These are phyloP conservation scores for Diploscapter pachys DNA, from an alignment of 1,140 invertebrate species.

Conservation along the genomic window DNA sequence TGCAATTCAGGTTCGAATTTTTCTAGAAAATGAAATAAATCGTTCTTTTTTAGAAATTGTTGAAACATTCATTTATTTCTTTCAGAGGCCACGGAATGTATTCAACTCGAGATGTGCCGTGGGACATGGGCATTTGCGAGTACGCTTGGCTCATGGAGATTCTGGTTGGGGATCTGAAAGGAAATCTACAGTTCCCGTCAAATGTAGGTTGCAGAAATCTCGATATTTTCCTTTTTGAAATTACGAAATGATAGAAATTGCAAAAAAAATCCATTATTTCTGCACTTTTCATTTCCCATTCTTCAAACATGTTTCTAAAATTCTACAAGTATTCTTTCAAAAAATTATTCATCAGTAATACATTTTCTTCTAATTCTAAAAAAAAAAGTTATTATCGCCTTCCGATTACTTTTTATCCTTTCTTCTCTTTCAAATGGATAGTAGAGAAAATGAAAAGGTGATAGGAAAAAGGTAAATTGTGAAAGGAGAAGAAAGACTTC, in stretches of 20 bases:
- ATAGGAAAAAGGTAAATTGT: slow-evolving; percentile 61
- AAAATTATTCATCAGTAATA: too few relatives aligned
- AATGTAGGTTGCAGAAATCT: background rate
- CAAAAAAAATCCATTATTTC: too few relatives aligned
- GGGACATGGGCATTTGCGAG: slow-evolving; percentile 90
- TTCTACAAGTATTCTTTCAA: too few relatives aligned
- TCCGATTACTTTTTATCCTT: too few relatives aligned
- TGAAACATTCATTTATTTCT: background rate
- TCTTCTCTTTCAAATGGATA: background rate
- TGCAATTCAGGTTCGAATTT: slow-evolving; percentile 62
- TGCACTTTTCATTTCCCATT: too few relatives aligned
- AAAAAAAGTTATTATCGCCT: too few relatives aligned
- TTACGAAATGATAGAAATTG: too few relatives aligned
- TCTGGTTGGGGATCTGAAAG: slow-evolving; percentile 65
- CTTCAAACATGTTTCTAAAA: too few relatives aligned
- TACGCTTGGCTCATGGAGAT: slow-evolving; percentile 81
- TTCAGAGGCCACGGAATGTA: slow-evolving; percentile 90
- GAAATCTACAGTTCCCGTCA: slow-evolving; percentile 19
- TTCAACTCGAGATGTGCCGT: slow-evolving; percentile 78
- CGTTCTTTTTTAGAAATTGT: too few relatives aligned
- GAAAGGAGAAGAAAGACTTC: slow-evolving; percentile 60
- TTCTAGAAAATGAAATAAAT: too few relatives aligned
- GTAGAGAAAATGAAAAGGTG: background rate
- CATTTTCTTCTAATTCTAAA: too few relatives aligned
- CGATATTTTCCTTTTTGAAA: too few relatives aligned